Evolutionary conservation across 2,797 vertebrate genomes (phyloP), one percentile per base, ranked within the genome.

Genomic region (Lacerta agilis): DNA sequence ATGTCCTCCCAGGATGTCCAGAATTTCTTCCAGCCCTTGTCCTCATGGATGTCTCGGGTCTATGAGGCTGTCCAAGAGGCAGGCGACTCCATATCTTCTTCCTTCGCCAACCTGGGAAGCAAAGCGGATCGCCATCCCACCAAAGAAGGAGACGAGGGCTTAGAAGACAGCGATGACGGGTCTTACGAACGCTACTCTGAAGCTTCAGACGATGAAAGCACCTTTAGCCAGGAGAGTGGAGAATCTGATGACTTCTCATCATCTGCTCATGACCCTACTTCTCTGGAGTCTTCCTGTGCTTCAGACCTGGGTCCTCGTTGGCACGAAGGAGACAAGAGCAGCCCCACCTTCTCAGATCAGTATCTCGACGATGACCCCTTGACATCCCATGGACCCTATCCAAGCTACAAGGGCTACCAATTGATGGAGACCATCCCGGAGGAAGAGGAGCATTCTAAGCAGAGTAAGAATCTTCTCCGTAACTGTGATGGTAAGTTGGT

Each of bases 21-120:
- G 75, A 97, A 93, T 91, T 96, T 97, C 91, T 96, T 97, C 83
- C 96, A 97, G 89, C 95, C 97, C 11, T 91, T 98, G 67, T 97
- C 97, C 20, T 95, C 96, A 75, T 98, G 98, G 98, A 95, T 98
- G 90, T 95, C 97, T 80, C 96, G 97, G 66, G 88, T 97, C 80
- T 97, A 97, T 0, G 97, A 97, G 95, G 96, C 97, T 45, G 92
- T 97, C 87, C 96, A 97, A 33, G 96, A 97, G 90, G 96, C 96
- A 29, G 95, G 97, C n/a, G 96, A 96, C 79, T 94, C 88, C 0
- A 87, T 98, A 75, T 97, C 97, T 85, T 91, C 93, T 79, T 96
- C 96, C 0, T 94, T 98, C 85, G 89, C 95, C 89, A 95, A 92
- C 80, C 87, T 95, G 93, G 78, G 88, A 76, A 96, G 88, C 89